Conservation (phyloP, 2,113 vertebrate species). For the Chlamydotis undulata region DNA sequence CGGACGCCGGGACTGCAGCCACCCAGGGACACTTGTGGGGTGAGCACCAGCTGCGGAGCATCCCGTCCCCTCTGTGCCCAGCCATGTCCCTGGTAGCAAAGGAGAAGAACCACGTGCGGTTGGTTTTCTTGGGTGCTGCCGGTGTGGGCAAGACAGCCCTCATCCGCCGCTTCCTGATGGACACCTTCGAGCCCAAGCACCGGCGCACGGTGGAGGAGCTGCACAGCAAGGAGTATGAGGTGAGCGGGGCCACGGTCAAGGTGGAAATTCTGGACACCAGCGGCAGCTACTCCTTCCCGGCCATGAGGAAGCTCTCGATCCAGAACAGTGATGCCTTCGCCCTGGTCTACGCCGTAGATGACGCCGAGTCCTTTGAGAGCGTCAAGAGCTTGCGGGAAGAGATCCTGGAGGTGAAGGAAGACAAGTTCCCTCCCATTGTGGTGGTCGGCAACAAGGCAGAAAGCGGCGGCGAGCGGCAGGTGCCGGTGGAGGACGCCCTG, state of each 20-base stretch:
- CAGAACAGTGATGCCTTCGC: conserved; percentile 90
- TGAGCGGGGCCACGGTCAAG: conserved; percentile 81
- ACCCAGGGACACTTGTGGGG: not conserved
- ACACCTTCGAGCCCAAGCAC: conserved; percentile 89
- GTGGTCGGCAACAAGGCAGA: conserved; percentile 91
- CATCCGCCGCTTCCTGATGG: conserved; percentile 87
- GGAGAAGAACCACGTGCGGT: conserved; percentile 85
- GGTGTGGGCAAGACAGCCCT: conserved; percentile 90
- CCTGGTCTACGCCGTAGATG: conserved; percentile 87
- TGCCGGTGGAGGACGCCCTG: conserved; percentile 78
- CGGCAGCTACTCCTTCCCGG: conserved; percentile 91
- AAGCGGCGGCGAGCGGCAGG: conserved; percentile 69
- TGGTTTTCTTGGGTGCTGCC: conserved; percentile 89
- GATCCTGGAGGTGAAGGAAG: conserved; percentile 90
- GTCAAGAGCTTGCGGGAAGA: conserved; percentile 86
- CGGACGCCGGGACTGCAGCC: not conserved
- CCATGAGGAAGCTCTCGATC: conserved; percentile 92
- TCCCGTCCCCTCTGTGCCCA: not conserved
- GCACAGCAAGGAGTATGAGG: conserved; percentile 88
- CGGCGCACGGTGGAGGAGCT: conserved; percentile 91
- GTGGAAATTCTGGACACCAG: conserved; percentile 92
- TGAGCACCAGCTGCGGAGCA: not conserved
- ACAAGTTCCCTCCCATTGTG: conserved; percentile 86
- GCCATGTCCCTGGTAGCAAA: conserved; percentile 85
- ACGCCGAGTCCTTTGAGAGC: conserved; percentile 85